Conservation (phyloP, 2,113 vertebrate genomes). For the Eulemur macaco region DNA sequence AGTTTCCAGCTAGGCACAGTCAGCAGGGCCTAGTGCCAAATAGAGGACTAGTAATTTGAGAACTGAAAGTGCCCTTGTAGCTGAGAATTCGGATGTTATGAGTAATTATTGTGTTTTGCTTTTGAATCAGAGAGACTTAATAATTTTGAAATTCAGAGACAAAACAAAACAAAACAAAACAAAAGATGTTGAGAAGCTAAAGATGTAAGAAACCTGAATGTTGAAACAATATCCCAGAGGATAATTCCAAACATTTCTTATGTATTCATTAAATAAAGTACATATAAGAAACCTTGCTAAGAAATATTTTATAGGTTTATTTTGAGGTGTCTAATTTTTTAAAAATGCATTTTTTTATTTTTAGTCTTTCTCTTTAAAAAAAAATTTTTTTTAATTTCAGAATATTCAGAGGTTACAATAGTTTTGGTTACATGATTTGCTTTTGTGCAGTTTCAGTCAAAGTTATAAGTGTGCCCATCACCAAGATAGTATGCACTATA, state of each 20-base stretch:
- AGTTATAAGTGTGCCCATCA: too few relatives aligned
- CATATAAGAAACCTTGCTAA: not conserved
- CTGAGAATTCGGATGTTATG: not conserved
- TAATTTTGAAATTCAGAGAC: constrained; percentile 33
- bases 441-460: too few relatives aligned
- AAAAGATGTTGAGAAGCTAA: not conserved
- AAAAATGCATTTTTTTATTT: not conserved
- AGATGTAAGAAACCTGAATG: not conserved
- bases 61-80: not conserved
- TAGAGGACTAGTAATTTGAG: not conserved
- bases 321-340: constrained; percentile 12
- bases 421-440: too few relatives aligned
- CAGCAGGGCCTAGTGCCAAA: not conserved
- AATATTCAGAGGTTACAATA: too few relatives aligned
- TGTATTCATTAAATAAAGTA: not conserved
- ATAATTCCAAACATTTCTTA: not conserved
- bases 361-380: too few relatives aligned
- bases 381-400: too few relatives aligned
- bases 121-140: not conserved
- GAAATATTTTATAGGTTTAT: constrained; percentile 33
- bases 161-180: not conserved
- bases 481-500: too few relatives aligned
- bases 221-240: not conserved
- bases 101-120: not conserved
- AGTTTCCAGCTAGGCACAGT: not conserved